Conservation (phyloP, 1,140 invertebrate species). For the Diprion similis region DNA sequence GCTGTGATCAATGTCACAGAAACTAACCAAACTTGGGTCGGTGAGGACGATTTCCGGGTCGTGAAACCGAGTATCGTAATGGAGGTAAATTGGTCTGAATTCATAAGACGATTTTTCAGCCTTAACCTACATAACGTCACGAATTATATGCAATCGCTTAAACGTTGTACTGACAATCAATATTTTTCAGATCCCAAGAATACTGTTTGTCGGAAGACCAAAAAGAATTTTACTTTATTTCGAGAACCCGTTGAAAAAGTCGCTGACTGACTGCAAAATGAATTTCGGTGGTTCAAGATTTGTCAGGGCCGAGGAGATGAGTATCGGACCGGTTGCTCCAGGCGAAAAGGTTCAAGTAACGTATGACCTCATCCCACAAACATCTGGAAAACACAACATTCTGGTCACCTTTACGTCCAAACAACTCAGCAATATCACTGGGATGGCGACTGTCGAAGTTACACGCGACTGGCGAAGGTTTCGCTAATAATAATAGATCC, state of each 20-base stretch:
- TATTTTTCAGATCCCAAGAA: background rate
- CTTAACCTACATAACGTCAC: too few relatives aligned
- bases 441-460: constrained; percentile 61
- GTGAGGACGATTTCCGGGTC: constrained; percentile 74
- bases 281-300: constrained; percentile 74
- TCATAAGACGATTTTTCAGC: too few relatives aligned
- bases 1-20: constrained; percentile 72
- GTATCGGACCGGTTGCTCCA: constrained; percentile 55
- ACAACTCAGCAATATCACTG: constrained; percentile 68
- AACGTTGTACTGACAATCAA: background rate
- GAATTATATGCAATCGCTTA: background rate
- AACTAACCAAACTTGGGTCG: constrained; percentile 73
- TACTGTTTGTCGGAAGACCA: background rate
- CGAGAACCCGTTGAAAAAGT: constrained; percentile 69
- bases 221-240: constrained; percentile 62
- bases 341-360: constrained; percentile 65
- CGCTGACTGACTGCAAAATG: constrained; percentile 69
- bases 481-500: too few relatives aligned
- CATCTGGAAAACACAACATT: constrained; percentile 65
- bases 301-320: constrained; percentile 59
- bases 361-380: constrained; percentile 65
- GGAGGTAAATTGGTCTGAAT: too few relatives aligned
- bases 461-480: too few relatives aligned
- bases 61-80: constrained; percentile 68
- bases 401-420: constrained; percentile 71